Conservation (phyloP, 2,888 invertebrate species). For the Thera britannica region DNA sequence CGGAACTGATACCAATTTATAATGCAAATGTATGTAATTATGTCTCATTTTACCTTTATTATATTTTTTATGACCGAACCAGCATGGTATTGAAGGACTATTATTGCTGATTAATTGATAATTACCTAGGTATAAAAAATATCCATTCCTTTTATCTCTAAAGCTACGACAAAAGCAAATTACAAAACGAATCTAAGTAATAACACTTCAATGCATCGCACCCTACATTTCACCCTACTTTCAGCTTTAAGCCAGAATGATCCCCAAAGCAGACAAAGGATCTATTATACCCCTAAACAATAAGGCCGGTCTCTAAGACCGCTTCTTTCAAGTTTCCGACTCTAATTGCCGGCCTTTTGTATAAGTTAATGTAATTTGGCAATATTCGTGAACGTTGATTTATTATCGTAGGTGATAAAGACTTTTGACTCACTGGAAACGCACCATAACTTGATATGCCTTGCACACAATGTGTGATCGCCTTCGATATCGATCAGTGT, state of each 20-base stretch:
- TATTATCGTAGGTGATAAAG: conserved; percentile 2
- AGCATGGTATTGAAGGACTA: too few species aligned
- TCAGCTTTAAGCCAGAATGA: conserved; percentile 44
- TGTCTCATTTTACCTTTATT: too few species aligned
- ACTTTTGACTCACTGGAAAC: not conserved
- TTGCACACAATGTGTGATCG: too few species aligned
- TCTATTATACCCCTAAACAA: conserved; percentile 56
- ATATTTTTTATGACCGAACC: too few species aligned
- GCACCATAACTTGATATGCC: too few species aligned
- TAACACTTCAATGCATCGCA: conserved; percentile 31
- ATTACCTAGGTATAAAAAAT: too few species aligned
- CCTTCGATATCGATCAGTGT: too few species aligned
- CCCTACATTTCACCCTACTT: conserved; percentile 34
- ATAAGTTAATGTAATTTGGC: conserved; percentile 31
- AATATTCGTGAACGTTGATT: conserved; percentile 21
- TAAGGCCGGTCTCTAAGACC: conserved; percentile 45
- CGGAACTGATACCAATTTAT: too few species aligned
- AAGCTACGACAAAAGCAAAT: conserved; percentile 2
- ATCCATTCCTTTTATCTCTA: too few species aligned
- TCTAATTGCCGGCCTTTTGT: conserved; percentile 61
- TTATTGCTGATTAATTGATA: too few species aligned
- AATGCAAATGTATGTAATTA: too few species aligned
- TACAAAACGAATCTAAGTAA: conserved; percentile 24
- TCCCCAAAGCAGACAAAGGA: conserved; percentile 50
- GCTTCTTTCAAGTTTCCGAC: conserved; percentile 61